phyloP scores from a whole-genome alignment of 2,797 vertebrate species.

The Lagorchestes hirsutus region DNA sequence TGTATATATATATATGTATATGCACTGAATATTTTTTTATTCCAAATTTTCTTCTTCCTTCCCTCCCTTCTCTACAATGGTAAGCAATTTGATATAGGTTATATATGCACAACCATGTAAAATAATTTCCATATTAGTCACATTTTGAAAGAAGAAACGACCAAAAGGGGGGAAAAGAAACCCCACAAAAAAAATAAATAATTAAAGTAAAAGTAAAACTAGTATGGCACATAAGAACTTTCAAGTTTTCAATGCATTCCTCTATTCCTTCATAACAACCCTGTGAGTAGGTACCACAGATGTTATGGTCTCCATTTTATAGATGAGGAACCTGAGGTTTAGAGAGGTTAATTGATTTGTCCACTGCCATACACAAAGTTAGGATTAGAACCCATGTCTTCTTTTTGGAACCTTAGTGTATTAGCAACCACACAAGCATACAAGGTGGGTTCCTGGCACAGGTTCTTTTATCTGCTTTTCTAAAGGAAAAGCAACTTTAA shows the following conservation, averaged over 20 bases:
- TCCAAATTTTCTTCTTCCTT: neutral
- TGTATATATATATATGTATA: neutral
- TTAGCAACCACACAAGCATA: too few relatives aligned
- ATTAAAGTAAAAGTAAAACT: neutral
- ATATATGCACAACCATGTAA: neutral
- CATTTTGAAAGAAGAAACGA: neutral
- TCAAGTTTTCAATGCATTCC: neutral
- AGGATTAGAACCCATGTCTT: neutral
- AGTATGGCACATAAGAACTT: neutral
- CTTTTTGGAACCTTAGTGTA: neutral
- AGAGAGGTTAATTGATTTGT: constrained; percentile 53
- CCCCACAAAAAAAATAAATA: neutral
- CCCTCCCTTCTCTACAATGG: neutral
- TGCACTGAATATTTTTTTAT: neutral
- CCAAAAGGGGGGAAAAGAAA: neutral
- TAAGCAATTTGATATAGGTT: neutral
- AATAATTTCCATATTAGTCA: neutral
- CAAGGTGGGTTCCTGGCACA: too few relatives aligned
- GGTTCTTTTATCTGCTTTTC: too few relatives aligned
- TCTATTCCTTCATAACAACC: neutral
- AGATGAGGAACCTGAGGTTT: constrained; percentile 50
- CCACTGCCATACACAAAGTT: neutral
- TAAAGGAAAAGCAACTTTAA: too few relatives aligned
- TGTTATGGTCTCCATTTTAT: neutral
- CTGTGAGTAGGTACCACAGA: neutral